These are phyloP conservation scores for Catharus minimus DNA, from an alignment of 2,113 vertebrate genomes.

Conservation along the genomic window DNA sequence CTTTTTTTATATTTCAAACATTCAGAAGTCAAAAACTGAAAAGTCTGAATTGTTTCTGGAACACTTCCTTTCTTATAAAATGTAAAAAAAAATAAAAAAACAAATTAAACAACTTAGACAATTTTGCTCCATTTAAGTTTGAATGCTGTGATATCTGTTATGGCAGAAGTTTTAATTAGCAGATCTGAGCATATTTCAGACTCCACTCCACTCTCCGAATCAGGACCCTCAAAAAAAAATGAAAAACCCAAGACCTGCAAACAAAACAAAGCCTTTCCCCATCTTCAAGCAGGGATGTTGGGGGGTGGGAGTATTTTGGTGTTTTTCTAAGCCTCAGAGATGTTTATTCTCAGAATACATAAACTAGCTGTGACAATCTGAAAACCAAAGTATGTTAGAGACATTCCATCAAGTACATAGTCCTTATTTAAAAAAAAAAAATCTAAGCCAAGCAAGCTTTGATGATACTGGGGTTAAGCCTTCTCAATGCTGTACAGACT, in stretches of 20 bases:
- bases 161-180: not conserved
- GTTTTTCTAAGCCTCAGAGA: not conserved
- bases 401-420: not conserved
- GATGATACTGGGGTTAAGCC: not conserved
- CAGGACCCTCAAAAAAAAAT: not conserved
- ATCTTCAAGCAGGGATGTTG: not conserved
- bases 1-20: not conserved
- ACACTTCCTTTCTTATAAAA: not conserved
- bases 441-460: not conserved
- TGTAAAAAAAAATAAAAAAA: too few species aligned
- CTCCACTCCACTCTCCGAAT: too few species aligned
- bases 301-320: accelerated
- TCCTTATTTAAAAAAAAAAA: not conserved
- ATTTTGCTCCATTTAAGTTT: not conserved
- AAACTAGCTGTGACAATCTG: not conserved
- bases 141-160: not conserved
- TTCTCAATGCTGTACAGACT: not conserved
- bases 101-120: not conserved
- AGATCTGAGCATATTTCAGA: not conserved
- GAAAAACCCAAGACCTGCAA: not conserved
- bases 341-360: not conserved
- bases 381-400: not conserved
- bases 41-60: not conserved
- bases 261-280: not conserved
- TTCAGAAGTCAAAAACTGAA: not conserved